These are phyloP conservation scores for Bicyclus anynana DNA, from an alignment of 1,140 invertebrate species.

Conservation along the genomic window DNA sequence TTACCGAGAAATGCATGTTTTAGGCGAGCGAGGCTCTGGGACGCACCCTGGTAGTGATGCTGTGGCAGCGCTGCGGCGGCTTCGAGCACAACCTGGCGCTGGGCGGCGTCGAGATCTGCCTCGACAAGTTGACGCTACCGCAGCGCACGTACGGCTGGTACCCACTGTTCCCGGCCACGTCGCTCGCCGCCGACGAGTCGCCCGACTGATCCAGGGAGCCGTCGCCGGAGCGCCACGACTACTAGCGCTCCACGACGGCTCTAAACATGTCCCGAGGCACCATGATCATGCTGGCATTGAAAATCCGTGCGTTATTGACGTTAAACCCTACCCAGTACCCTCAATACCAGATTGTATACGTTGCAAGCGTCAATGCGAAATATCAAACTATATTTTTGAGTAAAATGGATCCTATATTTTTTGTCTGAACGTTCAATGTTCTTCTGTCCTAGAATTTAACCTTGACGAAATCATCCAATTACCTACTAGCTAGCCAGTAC, in stretches of 20 bases:
- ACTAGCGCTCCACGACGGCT: constrained; percentile 55
- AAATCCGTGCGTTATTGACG: background rate
- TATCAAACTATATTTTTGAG: too few species aligned
- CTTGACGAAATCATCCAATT: too few species aligned
- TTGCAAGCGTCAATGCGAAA: too few species aligned
- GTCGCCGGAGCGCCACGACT: constrained; percentile 66
- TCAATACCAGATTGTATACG: too few species aligned
- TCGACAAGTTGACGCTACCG: constrained; percentile 87
- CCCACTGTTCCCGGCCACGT: constrained; percentile 86
- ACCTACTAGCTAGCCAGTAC: too few species aligned
- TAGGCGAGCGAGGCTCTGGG: constrained; percentile 90
- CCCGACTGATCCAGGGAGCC: constrained; percentile 73
- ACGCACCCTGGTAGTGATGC: constrained; percentile 89
- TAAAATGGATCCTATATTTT: too few species aligned
- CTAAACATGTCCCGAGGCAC: constrained; percentile 3
- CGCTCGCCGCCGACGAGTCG: constrained; percentile 63
- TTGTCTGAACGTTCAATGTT: too few species aligned
- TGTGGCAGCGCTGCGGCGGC: constrained; percentile 92
- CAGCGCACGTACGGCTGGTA: constrained; percentile 92
- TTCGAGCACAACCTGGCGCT: constrained; percentile 93
- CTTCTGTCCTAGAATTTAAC: too few species aligned
- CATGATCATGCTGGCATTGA: background rate
- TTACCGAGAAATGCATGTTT: too few species aligned
- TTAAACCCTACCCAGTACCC: background rate
- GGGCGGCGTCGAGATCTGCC: constrained; percentile 89